Evolutionary conservation across 2,797 vertebrate genomes (phyloP).

Genomic region (Epinephelus coioides): DNA sequence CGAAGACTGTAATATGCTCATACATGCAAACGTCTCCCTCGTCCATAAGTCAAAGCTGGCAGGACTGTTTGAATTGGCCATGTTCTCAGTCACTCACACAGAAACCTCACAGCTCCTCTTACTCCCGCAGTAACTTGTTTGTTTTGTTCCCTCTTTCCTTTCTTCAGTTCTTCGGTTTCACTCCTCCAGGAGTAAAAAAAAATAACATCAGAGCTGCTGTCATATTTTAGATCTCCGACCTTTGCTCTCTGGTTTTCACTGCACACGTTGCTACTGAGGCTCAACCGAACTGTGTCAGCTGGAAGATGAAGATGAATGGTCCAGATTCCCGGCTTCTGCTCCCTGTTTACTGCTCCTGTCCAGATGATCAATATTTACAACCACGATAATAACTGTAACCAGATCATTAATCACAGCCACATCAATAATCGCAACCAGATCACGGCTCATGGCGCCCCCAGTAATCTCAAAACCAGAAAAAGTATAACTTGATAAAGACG

Average conservation of each 20-base stretch:
- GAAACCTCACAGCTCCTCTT: constrained; percentile 25
- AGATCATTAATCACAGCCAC: constrained; percentile 45
- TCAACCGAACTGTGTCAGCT: background rate
- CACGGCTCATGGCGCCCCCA: background rate
- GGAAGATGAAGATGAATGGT: background rate
- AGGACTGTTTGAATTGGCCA: constrained; percentile 36
- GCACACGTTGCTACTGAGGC: background rate
- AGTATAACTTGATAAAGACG: background rate
- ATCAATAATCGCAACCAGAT: constrained; percentile 42
- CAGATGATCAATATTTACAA: background rate
- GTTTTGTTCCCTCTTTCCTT: background rate
- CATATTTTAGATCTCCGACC: background rate
- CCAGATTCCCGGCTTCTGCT: background rate
- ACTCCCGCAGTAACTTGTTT: background rate
- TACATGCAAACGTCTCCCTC: background rate
- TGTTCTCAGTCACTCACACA: constrained; percentile 3
- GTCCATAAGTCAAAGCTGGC: constrained; percentile 31
- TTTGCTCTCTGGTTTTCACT: background rate
- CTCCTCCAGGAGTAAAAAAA: background rate
- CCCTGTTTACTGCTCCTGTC: constrained; percentile 1
- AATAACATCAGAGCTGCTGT: background rate
- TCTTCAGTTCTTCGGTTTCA: constrained; percentile 26
- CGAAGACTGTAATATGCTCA: constrained; percentile 8
- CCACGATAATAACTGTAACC: constrained; percentile 5
- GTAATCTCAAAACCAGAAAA: background rate